Percentiles rank a stretch among this genome's conserved stretches.
Conservation (phyloP, 2,113 vertebrate genomes). For the Urocynchramus pylzowi region DNA sequence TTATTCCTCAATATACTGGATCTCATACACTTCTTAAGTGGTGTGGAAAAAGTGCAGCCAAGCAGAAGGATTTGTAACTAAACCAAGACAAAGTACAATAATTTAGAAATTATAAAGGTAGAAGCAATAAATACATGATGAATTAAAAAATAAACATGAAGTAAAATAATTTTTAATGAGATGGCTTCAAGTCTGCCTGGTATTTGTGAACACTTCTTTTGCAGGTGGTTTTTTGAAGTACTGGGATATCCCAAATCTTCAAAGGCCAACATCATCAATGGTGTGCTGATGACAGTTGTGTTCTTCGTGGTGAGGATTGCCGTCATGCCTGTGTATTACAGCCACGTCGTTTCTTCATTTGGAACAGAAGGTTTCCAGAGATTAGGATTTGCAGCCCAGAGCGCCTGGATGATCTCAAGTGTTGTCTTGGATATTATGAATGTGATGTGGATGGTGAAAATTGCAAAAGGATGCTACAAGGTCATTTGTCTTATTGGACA, state of each 20-base stretch:
- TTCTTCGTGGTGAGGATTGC: slow-evolving; percentile 93
- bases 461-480: slow-evolving; percentile 88
- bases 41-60: neutral
- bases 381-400: slow-evolving; percentile 81
- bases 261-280: slow-evolving; percentile 89
- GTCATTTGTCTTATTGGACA: slow-evolving; percentile 80
- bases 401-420: slow-evolving; percentile 86
- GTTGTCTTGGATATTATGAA: slow-evolving; percentile 94
- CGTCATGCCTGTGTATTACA: slow-evolving; percentile 88
- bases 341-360: slow-evolving; percentile 78
- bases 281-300: slow-evolving; percentile 88
- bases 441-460: slow-evolving; percentile 97
- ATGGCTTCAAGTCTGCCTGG: neutral
- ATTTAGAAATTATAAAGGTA: neutral
- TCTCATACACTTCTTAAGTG: neutral
- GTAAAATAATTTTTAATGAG: neutral
- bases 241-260: slow-evolving; percentile 91
- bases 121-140: neutral
- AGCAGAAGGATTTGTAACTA: neutral
- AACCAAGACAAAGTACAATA: neutral
- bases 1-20: neutral
- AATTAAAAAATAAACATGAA: neutral
- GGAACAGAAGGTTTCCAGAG: slow-evolving; percentile 87
- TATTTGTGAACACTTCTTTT: slow-evolving; percentile 62
- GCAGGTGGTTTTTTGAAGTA: slow-evolving; percentile 97